Evolutionary conservation across 2,113 vertebrate species (phyloP), one percentile per base, ranked within the genome.

Genomic region (Nerophis ophidion): DNA sequence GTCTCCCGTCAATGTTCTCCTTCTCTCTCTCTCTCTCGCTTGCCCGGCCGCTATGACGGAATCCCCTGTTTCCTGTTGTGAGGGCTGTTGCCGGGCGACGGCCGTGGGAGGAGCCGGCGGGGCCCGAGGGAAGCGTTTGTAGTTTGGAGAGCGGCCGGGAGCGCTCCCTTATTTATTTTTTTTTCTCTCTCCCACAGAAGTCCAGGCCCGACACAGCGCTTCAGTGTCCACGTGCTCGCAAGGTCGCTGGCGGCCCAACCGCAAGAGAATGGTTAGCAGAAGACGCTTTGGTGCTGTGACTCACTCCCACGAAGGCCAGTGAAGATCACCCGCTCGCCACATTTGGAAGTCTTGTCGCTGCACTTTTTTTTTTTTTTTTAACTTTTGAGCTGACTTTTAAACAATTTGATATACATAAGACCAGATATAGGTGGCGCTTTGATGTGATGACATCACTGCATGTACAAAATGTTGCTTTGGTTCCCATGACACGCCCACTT

Each of bases 51-150:
- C 80, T 85, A 88, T 92, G 92, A 93, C 91, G 91, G 93, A 92
- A 91, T 93, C 91, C 92, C 82, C 92, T 93, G 93, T 96, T 96
- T 93, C 93, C 91, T 92, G 92, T 89, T 96, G 91, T 95, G 93
- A 92, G 89, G 89, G 89, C 85, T 68, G 93, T 93, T 90, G 92
- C 94, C 75, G 34, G 82, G 93, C 60, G 79, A 92, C 93, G n/a
- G 77, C 86, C 87, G 0, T 16, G 68, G 84, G 86, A 87, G 87
- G 83, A 88, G 90, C 67, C 72, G 73, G 82, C 77, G 65, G 63
- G 46, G 81, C 4, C 88, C 86, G 5, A 52, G 62, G 78, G 84
- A 26, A 89, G 85, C 57, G 26, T 36, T 53, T 16, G 49, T 19
- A 26, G 49, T 44, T 44, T 10, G 46, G 35, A 61, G 75, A 46